Evolutionary conservation across 2,888 invertebrate species (phyloP).

Genomic region (Subacronicta megacephala): DNA sequence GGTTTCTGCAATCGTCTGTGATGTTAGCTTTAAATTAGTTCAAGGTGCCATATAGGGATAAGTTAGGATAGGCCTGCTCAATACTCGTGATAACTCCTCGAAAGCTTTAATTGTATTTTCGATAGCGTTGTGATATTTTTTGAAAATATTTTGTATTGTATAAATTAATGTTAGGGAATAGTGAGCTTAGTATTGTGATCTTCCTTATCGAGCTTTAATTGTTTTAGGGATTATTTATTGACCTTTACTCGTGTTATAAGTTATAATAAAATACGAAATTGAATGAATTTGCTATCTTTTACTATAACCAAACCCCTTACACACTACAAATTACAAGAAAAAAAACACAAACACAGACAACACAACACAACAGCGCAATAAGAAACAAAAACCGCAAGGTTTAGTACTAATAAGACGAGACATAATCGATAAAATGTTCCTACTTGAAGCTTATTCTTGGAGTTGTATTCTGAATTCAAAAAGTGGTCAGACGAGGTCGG

Average conservation of each 20-base stretch:
- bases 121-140: conserved; percentile 81
- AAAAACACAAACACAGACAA: conserved; percentile 40
- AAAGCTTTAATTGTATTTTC: conserved; percentile 86
- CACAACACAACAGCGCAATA: conserved; percentile 39
- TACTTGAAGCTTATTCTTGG: conserved; percentile 59
- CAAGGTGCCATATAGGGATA: conserved; percentile 84
- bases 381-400: conserved; percentile 46
- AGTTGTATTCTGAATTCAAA: conserved; percentile 60
- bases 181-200: conserved; percentile 77
- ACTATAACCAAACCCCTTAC: conserved; percentile 52
- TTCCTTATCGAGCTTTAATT: conserved; percentile 84
- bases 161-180: conserved; percentile 74
- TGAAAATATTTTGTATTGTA: conserved; percentile 75
- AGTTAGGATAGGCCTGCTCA: conserved; percentile 74
- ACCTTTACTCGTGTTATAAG: conserved; percentile 59
- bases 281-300: conserved; percentile 74
- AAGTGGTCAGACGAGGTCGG: conserved; percentile 80
- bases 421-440: conserved; percentile 63
- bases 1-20: conserved; percentile 88
- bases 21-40: conserved; percentile 84
- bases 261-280: conserved; percentile 71
- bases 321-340: conserved; percentile 31
- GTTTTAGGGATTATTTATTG: conserved; percentile 77
- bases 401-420: conserved; percentile 62
- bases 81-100: conserved; percentile 82